Conservation (phyloP, 2,888 invertebrate species). For the Rotaria sp. region DNA sequence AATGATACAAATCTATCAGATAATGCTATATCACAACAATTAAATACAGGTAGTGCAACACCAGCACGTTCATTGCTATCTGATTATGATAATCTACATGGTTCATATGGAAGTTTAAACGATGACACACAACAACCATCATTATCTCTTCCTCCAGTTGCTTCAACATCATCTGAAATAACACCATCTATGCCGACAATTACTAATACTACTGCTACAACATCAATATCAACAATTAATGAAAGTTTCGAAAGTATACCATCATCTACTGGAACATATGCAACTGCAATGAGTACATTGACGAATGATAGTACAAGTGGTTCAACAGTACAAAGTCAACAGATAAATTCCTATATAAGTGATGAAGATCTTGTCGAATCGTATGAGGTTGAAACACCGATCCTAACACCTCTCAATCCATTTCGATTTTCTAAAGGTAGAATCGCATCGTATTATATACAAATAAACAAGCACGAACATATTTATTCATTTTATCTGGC, state of each 20-base stretch:
- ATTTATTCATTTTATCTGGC: not conserved
- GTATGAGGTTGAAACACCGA: not conserved
- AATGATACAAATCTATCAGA: not conserved
- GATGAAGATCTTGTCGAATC: conserved; percentile 30
- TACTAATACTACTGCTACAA: no score
- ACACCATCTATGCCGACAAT: not conserved
- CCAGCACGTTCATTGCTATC: conserved; percentile 3
- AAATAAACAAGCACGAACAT: not conserved
- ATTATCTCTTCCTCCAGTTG: not conserved
- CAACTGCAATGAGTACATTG: not conserved
- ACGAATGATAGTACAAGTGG: not conserved
- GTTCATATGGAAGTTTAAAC: conserved; percentile 7
- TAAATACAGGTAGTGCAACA: not conserved
- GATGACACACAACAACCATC: not conserved
- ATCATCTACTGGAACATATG: not conserved
- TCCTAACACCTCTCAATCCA: not conserved
- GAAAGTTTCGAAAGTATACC: not conserved
- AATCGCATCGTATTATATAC: not conserved
- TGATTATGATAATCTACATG: conserved; percentile 29
- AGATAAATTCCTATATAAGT: not conserved
- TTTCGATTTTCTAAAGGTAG: not conserved
- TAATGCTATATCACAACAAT: not conserved
- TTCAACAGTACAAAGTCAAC: not conserved
- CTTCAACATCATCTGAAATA: not conserved
- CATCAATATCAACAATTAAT: not conserved